phyloP scores from a whole-genome alignment of 2,888 invertebrate genomes.

The Elmis aenea region DNA sequence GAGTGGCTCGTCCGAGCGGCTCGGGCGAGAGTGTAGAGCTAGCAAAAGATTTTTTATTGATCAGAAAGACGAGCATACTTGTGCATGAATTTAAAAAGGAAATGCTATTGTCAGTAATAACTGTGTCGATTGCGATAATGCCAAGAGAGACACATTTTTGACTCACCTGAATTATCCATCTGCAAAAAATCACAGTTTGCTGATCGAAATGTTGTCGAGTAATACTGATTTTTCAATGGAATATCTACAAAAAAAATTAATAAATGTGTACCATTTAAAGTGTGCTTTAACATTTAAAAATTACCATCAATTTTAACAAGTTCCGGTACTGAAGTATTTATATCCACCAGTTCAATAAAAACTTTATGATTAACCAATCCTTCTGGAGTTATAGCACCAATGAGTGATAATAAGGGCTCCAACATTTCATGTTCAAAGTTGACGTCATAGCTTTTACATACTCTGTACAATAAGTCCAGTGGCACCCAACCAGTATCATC shows the following conservation, averaged over 20 bases:
- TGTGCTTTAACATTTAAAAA: no score
- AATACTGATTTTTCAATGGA: slow-evolving; percentile 33
- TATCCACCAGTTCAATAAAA: slow-evolving; percentile 50
- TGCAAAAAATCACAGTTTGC: slow-evolving; percentile 34
- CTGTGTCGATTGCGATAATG: no score
- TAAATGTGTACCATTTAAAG: not conserved
- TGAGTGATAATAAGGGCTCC: slow-evolving; percentile 48
- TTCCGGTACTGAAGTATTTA: slow-evolving; percentile 43
- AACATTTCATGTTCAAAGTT: slow-evolving; percentile 48
- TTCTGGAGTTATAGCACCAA: slow-evolving; percentile 47
- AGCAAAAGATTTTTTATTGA: no score
- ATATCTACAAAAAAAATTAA: slow-evolving; percentile 29
- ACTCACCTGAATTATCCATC: slow-evolving; percentile 37
- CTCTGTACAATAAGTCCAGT: slow-evolving; percentile 45
- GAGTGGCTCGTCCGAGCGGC: no score
- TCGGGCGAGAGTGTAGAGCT: no score
- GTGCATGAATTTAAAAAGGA: no score
- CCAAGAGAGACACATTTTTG: no score
- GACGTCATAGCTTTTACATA: slow-evolving; percentile 46
- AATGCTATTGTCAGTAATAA: no score
- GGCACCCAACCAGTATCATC: slow-evolving; percentile 49
- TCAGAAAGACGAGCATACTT: no score
- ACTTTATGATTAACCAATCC: slow-evolving; percentile 48
- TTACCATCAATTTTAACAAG: slow-evolving; percentile 46
- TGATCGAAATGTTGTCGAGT: slow-evolving; percentile 34